Conservation (phyloP, 2,888 invertebrate species). For the Cactoblastis cactorum region DNA sequence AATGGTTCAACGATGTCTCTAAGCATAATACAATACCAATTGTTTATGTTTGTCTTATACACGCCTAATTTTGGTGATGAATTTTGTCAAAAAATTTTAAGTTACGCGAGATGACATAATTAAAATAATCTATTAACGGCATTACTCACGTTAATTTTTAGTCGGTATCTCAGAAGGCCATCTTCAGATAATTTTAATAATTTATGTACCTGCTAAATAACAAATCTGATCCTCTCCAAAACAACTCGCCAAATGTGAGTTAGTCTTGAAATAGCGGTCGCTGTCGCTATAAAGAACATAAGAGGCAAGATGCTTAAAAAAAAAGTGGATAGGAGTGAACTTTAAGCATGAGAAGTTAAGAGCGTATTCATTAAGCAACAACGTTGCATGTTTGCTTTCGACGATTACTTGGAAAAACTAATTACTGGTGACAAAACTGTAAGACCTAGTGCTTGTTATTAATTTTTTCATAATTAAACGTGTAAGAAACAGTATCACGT, state of each 20-base stretch:
- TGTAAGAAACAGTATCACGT: neutral
- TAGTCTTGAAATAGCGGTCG: conserved; percentile 3
- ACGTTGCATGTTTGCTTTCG: conserved; percentile 67
- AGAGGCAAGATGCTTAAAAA: conserved; percentile 53
- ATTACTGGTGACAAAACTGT: conserved; percentile 59
- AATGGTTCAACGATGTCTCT: no score
- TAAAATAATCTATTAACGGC: no score
- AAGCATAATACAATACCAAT: no score
- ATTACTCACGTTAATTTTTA: no score
- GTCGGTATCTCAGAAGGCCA: no score
- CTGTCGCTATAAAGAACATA: conserved; percentile 34
- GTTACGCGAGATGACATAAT: no score
- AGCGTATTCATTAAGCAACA: conserved; percentile 72
- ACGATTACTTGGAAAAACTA: conserved; percentile 69
- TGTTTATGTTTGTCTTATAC: no score
- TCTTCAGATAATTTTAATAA: no score
- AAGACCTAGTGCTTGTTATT: conserved; percentile 32
- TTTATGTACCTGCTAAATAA: no score
- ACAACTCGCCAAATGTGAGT: neutral
- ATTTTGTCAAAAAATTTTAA: no score
- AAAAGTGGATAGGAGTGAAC: conserved; percentile 69
- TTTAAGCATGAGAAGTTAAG: conserved; percentile 68
- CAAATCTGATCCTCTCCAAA: neutral
- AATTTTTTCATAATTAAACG: conserved; percentile 17
- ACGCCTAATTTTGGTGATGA: no score